Evolutionary conservation across 2,113 vertebrate genomes (phyloP).

Genomic region (Lepus americanus): DNA sequence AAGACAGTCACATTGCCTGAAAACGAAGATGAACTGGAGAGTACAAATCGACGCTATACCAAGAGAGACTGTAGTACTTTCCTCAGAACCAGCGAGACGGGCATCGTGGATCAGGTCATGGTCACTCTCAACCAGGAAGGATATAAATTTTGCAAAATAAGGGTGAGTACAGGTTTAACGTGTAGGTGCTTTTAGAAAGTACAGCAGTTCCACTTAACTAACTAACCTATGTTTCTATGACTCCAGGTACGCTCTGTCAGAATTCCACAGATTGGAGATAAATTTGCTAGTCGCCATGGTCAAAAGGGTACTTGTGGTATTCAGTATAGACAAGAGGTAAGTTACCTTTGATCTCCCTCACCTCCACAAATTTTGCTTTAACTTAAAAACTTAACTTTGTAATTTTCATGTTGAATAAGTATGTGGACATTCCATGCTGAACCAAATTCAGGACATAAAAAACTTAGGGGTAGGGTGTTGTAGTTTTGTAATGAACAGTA

Average conservation of each 20-base stretch:
- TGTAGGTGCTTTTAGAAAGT: background rate
- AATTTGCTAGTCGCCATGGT: slow-evolving; percentile 98
- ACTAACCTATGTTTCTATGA: slow-evolving; percentile 63
- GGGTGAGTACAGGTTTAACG: slow-evolving; percentile 89
- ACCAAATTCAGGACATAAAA: slow-evolving; percentile 34
- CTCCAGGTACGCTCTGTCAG: slow-evolving; percentile 96
- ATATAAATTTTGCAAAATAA: slow-evolving; percentile 99
- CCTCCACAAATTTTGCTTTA: slow-evolving; percentile 46
- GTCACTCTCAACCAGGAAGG: slow-evolving; percentile 99
- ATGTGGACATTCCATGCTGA: background rate
- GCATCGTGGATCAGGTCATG: slow-evolving; percentile 99
- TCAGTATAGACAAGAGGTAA: slow-evolving; percentile 98
- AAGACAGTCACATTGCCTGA: slow-evolving; percentile 98
- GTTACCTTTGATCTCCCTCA: background rate
- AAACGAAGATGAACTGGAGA: slow-evolving; percentile 97
- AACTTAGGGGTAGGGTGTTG: background rate
- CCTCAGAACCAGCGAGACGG: slow-evolving; percentile 97
- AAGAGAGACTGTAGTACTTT: slow-evolving; percentile 99
- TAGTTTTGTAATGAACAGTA: background rate
- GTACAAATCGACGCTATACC: slow-evolving; percentile 95
- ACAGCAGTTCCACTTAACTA: background rate
- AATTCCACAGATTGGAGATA: slow-evolving; percentile 99
- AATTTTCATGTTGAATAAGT: slow-evolving; percentile 29
- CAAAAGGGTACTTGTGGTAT: slow-evolving; percentile 99
- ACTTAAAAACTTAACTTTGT: background rate